Percentiles rank a stretch among this genome's conserved stretches.
Conservation (phyloP, 2,113 vertebrate genomes). For the Daphoenositta chrysoptera region DNA sequence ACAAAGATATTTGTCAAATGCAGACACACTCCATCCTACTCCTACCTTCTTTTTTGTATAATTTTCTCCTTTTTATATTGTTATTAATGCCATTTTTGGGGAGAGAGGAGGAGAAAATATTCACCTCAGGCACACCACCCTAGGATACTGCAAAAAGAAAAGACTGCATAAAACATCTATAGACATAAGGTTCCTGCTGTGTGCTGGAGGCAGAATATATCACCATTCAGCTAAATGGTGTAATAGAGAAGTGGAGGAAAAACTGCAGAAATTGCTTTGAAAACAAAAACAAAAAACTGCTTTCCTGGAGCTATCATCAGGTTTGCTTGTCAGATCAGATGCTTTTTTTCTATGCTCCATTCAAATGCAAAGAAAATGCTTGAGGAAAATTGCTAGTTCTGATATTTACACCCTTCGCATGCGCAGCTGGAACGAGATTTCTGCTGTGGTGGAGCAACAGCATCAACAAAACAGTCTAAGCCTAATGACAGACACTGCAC, state of each 20-base stretch:
- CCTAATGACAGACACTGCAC: neutral
- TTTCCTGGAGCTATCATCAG: constrained; percentile 39
- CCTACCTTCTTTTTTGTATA: neutral
- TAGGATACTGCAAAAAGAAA: neutral
- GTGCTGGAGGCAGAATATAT: neutral
- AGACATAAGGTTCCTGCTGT: constrained; percentile 9
- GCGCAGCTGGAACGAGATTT: neutral
- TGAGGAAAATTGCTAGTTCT: constrained; percentile 27
- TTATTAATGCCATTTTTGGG: neutral
- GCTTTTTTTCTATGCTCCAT: neutral
- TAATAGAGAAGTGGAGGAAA: neutral
- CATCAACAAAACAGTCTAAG: neutral
- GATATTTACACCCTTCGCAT: neutral
- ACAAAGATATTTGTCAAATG: neutral
- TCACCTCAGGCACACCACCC: neutral
- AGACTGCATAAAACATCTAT: constrained; percentile 1
- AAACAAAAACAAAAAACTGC: constrained; percentile 8
- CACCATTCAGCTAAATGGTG: neutral
- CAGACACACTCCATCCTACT: neutral
- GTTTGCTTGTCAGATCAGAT: constrained; percentile 36
- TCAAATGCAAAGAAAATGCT: constrained; percentile 44
- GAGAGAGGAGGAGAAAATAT: neutral
- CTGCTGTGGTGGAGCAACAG: neutral
- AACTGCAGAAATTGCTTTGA: constrained; percentile 45
- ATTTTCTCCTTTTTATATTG: neutral